phyloP scores from a whole-genome alignment of 30 jellyfish, hydroid and myxozoan genomes.

The Hydractinia symbiolongicarpus region DNA sequence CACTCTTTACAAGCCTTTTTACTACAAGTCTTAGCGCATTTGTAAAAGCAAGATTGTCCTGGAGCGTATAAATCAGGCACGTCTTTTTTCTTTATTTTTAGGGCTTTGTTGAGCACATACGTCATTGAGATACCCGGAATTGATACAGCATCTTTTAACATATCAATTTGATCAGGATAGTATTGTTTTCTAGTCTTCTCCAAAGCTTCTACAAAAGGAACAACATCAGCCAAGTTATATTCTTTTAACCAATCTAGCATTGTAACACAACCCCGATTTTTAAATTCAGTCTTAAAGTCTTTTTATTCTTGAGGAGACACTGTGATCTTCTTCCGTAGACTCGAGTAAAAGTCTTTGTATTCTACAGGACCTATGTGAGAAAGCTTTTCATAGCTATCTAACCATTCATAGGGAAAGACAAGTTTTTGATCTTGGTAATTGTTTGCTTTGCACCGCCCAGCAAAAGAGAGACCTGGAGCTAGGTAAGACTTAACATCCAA shows the following conservation, averaged over 20 bases:
- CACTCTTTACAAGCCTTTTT: background rate
- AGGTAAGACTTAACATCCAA: constrained; percentile 4
- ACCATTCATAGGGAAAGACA: constrained; percentile 36
- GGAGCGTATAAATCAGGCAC: constrained; percentile 20
- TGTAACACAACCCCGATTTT: constrained; percentile 3
- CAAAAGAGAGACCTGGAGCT: constrained; percentile 27
- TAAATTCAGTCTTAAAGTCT: constrained; percentile 5
- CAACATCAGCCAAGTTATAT: constrained; percentile 33
- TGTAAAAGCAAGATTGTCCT: background rate
- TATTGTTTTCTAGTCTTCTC: constrained; percentile 27
- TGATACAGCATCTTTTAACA: constrained; percentile 8
- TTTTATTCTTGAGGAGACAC: background rate
- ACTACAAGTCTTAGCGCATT: background rate
- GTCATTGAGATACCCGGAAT: constrained; percentile 27
- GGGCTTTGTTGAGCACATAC: constrained; percentile 24
- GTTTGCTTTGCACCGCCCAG: background rate
- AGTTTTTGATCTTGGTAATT: constrained; percentile 15
- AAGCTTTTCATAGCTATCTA: constrained; percentile 10
- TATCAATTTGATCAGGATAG: constrained; percentile 19
- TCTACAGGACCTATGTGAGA: constrained; percentile 13
- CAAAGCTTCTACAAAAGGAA: constrained; percentile 31
- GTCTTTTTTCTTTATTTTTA: background rate
- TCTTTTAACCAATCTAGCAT: constrained; percentile 16
- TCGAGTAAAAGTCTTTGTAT: constrained; percentile 26
- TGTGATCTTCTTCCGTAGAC: constrained; percentile 11